Base-by-base conservation (phyloP, 2,888 invertebrate species). In the Microctonus aethiopoides region DNA sequence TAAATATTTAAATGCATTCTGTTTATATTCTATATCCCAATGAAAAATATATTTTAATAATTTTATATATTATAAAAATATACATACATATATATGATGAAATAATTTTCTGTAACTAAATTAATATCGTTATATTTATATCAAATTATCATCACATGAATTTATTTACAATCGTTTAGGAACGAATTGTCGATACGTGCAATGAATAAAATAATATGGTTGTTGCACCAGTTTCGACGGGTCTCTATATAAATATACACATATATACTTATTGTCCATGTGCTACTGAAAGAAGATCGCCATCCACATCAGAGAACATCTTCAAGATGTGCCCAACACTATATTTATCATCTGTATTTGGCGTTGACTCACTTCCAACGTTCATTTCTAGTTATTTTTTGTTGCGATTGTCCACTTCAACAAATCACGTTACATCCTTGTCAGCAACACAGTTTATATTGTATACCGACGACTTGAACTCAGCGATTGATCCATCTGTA, bases 271-370 rank as follows among this genome's bases (percentile, higher is more conserved):
- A 34, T 41, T 24, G 39, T 39, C n/a, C 36, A 3, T 39, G 61
- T 61, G 61, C 24, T 61, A 61, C 24, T 57, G 41, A 56, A 36
- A 54, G 29, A 22, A 13, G 13, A n/a, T 22, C 34, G 29, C 63
- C 46, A 20, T 24, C 9, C 57, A 51, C 32, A 41, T 20, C 36
- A 32, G 39, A 63, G 39, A 26, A 34, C 56, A 65, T 52, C 22
- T 22, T n/a, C 32, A 64, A 59, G 60, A 36, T 29, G 41, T 32
- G 51, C 36, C 54, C 63, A 41, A 32, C 57, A 69, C 69, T 60
- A 57, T 65, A 65, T 69, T 65, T 69, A 69, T 69, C 59, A 69
- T 69, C 62, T 68, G 56, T 68, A 63, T 68, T 68, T 68, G 68
- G 62, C 34, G 59, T 67, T 67, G 67, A 67, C 60, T 67, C 59